These are phyloP conservation scores for Ceratoteleas bidentatus DNA, from an alignment of 1,140 invertebrate species.

Conservation along the genomic window DNA sequence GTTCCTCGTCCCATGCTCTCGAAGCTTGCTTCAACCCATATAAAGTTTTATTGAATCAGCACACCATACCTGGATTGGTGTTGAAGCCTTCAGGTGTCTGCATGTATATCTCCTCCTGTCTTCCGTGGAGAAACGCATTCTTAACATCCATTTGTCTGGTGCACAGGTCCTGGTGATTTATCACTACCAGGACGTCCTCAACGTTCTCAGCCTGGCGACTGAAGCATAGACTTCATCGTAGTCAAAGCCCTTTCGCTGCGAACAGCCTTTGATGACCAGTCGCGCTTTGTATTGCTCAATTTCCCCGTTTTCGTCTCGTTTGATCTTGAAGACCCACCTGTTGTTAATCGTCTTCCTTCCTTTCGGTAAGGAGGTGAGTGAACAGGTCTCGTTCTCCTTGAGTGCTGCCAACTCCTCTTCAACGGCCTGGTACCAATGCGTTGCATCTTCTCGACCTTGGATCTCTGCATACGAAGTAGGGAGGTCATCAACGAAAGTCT, in stretches of 20 bases:
- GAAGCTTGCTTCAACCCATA: constrained; percentile 43
- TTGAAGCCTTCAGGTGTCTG: constrained; percentile 7
- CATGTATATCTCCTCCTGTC: constrained; percentile 7
- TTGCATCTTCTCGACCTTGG: too few species aligned
- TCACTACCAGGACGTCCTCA: neutral
- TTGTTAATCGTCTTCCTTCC: neutral
- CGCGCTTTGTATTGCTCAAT: neutral
- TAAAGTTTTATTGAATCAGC: constrained; percentile 9
- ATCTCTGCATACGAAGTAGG: too few species aligned
- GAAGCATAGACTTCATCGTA: neutral
- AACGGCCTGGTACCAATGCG: too few species aligned
- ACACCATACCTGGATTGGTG: neutral
- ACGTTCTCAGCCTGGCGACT: neutral
- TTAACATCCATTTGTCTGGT: neutral
- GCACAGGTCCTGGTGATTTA: neutral
- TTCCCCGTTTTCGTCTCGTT: neutral
- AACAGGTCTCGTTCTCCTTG: neutral
- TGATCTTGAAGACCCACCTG: neutral
- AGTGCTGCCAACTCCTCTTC: too few species aligned
- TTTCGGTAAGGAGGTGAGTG: neutral
- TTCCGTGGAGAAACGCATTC: neutral
- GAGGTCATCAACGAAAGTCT: too few species aligned
- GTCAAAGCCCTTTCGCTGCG: neutral
- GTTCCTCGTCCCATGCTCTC: constrained; percentile 16
- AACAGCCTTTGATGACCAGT: neutral